Evolutionary conservation across 2,888 invertebrate species (phyloP).

Genomic region (Lepidochitona cinerea): DNA sequence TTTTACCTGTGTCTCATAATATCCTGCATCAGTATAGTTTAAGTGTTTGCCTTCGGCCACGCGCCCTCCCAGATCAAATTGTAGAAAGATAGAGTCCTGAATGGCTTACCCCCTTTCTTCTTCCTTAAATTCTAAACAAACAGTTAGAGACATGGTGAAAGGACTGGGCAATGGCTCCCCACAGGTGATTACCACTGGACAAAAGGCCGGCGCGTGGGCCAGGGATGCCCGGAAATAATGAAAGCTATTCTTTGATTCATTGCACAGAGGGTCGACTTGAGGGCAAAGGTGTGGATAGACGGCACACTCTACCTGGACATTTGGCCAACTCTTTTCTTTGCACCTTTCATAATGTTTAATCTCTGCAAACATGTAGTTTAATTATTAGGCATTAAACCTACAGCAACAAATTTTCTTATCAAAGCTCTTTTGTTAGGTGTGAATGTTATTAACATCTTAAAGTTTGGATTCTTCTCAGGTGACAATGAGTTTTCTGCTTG

Average conservation of each 20-base stretch:
- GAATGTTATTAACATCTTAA: too few relatives aligned
- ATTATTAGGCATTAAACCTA: too few relatives aligned
- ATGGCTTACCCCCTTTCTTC: not conserved
- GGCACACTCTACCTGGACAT: not conserved
- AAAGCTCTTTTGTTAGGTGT: too few relatives aligned
- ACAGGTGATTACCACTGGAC: not conserved
- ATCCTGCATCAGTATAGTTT: not conserved
- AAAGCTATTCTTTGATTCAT: not conserved
- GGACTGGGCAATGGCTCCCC: not conserved
- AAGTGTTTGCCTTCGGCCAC: constrained; percentile 1
- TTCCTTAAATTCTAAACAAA: constrained; percentile 3
- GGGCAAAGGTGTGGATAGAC: not conserved
- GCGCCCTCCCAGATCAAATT: not conserved
- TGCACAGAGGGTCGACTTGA: not conserved
- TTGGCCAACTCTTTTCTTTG: too few relatives aligned
- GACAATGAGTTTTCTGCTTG: too few relatives aligned
- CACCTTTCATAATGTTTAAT: too few relatives aligned
- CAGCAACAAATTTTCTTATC: too few relatives aligned
- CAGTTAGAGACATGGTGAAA: not conserved
- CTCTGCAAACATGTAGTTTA: too few relatives aligned
- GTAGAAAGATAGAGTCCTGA: not conserved
- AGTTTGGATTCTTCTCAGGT: too few relatives aligned
- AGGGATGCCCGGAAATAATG: not conserved
- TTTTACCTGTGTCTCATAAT: not conserved
- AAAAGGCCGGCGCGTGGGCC: not conserved